Evolutionary conservation across 30 jellyfish, hydroid and myxozoan genomes (phyloP), one percentile per base, ranked within the genome.

Genomic region (Aurelia aurita complex sp. Pacific): DNA sequence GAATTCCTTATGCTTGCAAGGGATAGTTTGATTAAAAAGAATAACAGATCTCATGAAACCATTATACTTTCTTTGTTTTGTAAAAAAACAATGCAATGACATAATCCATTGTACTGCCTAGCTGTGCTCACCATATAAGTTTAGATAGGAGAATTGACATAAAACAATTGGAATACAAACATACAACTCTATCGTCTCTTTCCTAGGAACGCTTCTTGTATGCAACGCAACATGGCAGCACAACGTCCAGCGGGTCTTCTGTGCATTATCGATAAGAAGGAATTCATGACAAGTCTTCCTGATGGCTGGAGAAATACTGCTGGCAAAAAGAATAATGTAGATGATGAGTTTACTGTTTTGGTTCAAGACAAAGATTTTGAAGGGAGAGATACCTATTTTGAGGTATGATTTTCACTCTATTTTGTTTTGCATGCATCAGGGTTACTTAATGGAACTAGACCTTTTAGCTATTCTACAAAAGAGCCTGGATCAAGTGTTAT

Each of bases 321-420:
- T 10, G 74, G 82, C 51, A 89, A 82, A 75, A 66, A 29, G 14
- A 74, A 66, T 43, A 73, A 83, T 59, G 97, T 72, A 16, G 97
- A 76, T 74, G 87, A 83, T 57, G 89, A 90, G 17, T 90, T 89
- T 32, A 89, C 97, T 14, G 97, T 89, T 29, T 32, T 89, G 87
- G 92, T 83, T 12, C 67, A 82, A 32, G 97, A 89, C 53, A 61
- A 75, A 14, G 81, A 69, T 2, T 55, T 89, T 65, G 88, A 80
- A 61, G 97, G 97, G 46, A 43, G 88, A 62, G 91, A 83, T 34
- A 74, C 90, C 23, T 81, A 52, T 69, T 68, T 75, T 65, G 94
- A 81, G 85, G 97, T 89, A 74, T 10, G 51, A 38, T 61, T 0
- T 29, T 46, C 82, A 10, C 18, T 15, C 43, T 46, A 6, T 7